phyloP scores from a whole-genome alignment of 2,888 invertebrate species.

The Pristionchus entomophagus region DNA sequence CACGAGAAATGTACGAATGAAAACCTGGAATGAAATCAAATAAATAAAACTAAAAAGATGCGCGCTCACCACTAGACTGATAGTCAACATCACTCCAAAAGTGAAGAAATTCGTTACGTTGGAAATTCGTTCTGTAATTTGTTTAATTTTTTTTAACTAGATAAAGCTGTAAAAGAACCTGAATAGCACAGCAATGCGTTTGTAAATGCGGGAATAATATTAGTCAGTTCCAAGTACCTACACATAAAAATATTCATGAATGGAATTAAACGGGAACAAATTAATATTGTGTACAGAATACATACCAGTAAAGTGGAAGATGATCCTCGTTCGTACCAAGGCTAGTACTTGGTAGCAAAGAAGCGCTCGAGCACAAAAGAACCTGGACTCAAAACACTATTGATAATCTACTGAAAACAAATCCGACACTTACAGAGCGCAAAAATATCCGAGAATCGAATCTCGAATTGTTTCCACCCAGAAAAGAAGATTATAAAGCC shows the following conservation, averaged over 20 bases:
- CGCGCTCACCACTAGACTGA: background rate
- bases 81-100: background rate
- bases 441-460: background rate
- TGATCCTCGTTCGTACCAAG: background rate
- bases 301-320: background rate
- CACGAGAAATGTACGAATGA: background rate
- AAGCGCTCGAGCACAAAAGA: background rate
- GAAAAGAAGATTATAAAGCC: background rate
- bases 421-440: background rate
- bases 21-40: background rate
- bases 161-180: background rate
- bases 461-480: background rate
- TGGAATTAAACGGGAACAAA: background rate
- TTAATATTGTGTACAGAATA: background rate
- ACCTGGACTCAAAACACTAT: background rate
- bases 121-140: background rate
- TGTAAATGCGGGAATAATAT: background rate
- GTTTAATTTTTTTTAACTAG: background rate
- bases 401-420: background rate
- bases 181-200: background rate
- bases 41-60: background rate
- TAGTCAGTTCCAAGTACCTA: background rate
- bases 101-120: background rate
- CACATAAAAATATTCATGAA: no score
- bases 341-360: background rate